Evolutionary conservation across 2,888 invertebrate genomes (phyloP).

Genomic region (Cephus spinipes): DNA sequence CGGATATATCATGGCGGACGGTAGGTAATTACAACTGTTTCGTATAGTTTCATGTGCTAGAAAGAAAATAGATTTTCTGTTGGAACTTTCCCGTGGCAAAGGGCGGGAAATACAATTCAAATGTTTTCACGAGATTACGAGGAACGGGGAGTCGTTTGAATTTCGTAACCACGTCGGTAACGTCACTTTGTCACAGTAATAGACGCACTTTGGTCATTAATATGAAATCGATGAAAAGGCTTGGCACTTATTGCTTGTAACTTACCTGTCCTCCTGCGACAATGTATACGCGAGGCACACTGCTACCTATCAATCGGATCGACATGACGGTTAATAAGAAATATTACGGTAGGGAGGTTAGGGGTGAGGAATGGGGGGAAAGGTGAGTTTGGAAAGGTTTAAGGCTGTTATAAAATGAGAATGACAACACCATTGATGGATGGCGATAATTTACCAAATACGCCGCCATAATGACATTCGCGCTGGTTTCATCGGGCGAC

Average conservation of each 20-base stretch:
- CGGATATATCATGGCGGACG: background rate
- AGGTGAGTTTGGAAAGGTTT: background rate
- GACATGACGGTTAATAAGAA: background rate
- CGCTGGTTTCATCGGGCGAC: background rate
- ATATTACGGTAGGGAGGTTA: background rate
- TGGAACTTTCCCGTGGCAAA: rapidly evolving
- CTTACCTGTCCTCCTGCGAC: background rate
- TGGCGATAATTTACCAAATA: conserved; percentile 4
- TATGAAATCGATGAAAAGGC: background rate
- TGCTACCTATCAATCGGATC: background rate
- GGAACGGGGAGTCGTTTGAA: background rate
- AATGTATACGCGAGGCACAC: background rate
- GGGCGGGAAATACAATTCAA: no score
- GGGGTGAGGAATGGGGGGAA: background rate
- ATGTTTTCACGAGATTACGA: background rate
- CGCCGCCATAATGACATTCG: background rate
- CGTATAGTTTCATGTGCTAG: background rate
- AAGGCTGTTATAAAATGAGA: background rate
- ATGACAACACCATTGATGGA: conserved; percentile 6
- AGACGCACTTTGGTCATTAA: background rate
- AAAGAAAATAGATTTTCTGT: background rate
- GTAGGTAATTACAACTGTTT: background rate
- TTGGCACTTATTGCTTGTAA: background rate
- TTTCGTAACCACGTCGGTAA: background rate
- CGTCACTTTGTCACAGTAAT: background rate